Evolutionary conservation across 2,888 invertebrate genomes (phyloP).

Genomic region (Halocaridina rubra): DNA sequence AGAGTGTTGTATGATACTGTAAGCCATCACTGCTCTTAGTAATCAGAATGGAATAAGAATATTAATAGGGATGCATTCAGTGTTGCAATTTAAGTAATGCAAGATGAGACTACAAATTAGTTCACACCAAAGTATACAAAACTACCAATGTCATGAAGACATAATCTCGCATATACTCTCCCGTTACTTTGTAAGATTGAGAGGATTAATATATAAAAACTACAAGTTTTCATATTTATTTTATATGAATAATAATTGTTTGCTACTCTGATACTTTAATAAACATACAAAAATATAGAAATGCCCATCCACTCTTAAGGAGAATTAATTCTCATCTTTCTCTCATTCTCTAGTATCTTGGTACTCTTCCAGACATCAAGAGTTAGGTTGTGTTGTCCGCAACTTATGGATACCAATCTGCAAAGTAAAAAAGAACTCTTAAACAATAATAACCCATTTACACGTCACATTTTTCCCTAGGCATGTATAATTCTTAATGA

Average conservation of each 20-base stretch:
- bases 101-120: no score
- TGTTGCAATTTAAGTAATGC: no score
- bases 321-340: conserved; percentile 4
- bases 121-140: no score
- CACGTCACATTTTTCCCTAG: no score
- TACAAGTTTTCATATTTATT: background rate
- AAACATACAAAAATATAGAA: background rate
- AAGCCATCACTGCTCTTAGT: no score
- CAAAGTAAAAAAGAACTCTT: background rate
- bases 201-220: background rate
- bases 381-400: conserved; percentile 40
- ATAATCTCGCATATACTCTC: background rate
- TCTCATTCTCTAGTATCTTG: conserved; percentile 32
- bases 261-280: background rate
- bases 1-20: no score
- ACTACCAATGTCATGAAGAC: background rate
- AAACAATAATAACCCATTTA: no score
- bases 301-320: background rate
- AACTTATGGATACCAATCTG: conserved; percentile 47
- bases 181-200: background rate
- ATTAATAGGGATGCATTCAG: no score
- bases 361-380: conserved; percentile 50
- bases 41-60: no score
- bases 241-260: background rate
- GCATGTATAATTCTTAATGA: no score